Conservation (phyloP, 2,797 vertebrate species). For the Peromyscus aztecus region DNA sequence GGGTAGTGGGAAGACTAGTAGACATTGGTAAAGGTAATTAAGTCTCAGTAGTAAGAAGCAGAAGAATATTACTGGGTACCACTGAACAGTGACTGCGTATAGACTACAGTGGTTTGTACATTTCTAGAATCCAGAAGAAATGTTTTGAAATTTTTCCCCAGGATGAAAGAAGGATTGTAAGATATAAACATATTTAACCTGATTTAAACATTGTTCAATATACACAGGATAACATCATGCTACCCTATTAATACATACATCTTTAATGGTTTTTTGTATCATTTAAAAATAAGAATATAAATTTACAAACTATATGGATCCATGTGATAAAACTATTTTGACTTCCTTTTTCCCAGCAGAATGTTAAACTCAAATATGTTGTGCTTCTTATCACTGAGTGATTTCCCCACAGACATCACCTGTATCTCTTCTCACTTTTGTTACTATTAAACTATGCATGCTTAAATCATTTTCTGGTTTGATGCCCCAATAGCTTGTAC, state of each 20-base stretch:
- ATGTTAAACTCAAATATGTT: conserved; percentile 44
- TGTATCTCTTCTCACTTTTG: conserved; percentile 30
- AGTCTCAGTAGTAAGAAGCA: not conserved
- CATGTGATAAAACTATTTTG: conserved; percentile 12
- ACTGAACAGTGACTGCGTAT: not conserved
- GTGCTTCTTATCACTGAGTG: not conserved
- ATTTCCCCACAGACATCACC: conserved; percentile 7
- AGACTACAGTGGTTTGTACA: not conserved
- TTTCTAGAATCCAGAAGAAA: not conserved
- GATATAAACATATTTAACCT: not conserved
- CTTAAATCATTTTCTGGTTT: not conserved
- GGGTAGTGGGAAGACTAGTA: not conserved
- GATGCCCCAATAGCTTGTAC: not conserved
- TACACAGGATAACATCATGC: not conserved
- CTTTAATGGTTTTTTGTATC: not conserved
- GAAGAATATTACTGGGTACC: not conserved
- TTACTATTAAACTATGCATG: not conserved
- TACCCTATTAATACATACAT: not conserved
- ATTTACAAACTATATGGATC: not conserved
- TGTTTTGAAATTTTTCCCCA: not conserved
- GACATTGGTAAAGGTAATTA: not conserved
- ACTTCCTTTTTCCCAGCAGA: not conserved
- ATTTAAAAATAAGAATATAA: not conserved
- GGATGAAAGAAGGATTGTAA: not conserved
- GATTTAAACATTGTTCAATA: not conserved